Percentiles rank a stretch among this genome's conserved stretches.
These are phyloP conservation scores for Scolanthus callimorphus DNA, from an alignment of 92 coral and sea anemone species.

Conservation along the genomic window DNA sequence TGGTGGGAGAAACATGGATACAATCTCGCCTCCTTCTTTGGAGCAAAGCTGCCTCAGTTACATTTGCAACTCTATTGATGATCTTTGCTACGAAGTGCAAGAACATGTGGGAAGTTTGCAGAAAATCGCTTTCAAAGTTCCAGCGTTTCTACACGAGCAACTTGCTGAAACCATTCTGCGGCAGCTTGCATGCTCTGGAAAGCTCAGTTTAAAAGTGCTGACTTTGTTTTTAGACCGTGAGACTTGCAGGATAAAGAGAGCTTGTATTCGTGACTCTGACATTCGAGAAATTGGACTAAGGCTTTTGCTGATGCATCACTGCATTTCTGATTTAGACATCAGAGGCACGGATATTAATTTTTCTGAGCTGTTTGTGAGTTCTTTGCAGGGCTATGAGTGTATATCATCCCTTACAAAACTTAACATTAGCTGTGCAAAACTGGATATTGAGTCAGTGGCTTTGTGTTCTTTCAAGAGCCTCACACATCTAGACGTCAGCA, in stretches of 20 bases:
- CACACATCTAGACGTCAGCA: constrained; percentile 55
- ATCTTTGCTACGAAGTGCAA: constrained; percentile 48
- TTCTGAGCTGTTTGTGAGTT: constrained; percentile 27
- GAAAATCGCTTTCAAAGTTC: constrained; percentile 45
- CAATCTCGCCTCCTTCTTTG: constrained; percentile 52
- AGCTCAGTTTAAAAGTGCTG: constrained; percentile 33
- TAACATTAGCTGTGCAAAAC: constrained; percentile 34
- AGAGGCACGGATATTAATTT: constrained; percentile 33
- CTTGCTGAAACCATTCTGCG: constrained; percentile 56
- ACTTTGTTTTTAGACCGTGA: constrained; percentile 44
- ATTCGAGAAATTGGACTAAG: constrained; percentile 32
- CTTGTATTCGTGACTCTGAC: constrained; percentile 36
- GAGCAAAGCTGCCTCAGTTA: constrained; percentile 47
- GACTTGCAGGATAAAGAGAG: constrained; percentile 55
- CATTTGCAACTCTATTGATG: constrained; percentile 44
- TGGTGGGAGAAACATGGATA: no score
- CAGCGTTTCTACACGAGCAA: constrained; percentile 61
- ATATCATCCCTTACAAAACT: constrained; percentile 36
- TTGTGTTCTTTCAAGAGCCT: constrained; percentile 35
- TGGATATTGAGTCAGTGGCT: constrained; percentile 16
- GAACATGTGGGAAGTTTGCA: constrained; percentile 23
- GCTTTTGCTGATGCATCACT: constrained; percentile 43
- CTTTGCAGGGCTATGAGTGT: constrained; percentile 22
- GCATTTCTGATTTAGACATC: constrained; percentile 49
- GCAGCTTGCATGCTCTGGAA: constrained; percentile 32